Conservation (phyloP, 92 coral and sea anemone genomes). For the Scolanthus callimorphus region DNA sequence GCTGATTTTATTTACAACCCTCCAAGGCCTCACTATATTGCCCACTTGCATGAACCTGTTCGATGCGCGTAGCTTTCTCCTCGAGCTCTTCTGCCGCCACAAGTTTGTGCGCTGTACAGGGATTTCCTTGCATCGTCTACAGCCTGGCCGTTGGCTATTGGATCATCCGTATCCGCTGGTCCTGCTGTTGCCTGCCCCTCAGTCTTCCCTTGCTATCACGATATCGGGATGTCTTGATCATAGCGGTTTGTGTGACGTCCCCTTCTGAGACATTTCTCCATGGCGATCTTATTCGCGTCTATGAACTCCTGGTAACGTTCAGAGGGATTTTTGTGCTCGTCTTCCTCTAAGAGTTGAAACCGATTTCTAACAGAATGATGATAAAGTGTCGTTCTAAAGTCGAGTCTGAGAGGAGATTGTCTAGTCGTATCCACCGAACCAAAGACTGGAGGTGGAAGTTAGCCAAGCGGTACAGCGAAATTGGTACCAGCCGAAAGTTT, state of each 20-base stretch:
- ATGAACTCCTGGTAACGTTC: no score
- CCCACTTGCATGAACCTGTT: slow-evolving; percentile 4
- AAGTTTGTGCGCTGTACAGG: slow-evolving; percentile 1
- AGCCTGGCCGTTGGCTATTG: background rate
- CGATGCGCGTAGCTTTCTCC: background rate
- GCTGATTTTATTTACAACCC: slow-evolving; percentile 6
- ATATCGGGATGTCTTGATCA: slow-evolving; percentile 1
- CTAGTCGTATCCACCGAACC: no score
- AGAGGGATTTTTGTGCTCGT: no score
- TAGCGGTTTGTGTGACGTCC: background rate
- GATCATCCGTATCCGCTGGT: background rate
- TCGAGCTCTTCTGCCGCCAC: slow-evolving; percentile 6
- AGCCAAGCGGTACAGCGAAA: no score
- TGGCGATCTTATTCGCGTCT: no score
- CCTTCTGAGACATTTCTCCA: no score
- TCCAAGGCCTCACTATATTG: slow-evolving; percentile 9
- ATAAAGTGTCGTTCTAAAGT: no score
- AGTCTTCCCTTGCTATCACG: slow-evolving; percentile 1
- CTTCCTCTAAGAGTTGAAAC: no score
- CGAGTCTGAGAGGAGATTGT: no score
- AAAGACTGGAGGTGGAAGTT: no score
- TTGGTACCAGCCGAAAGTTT: no score
- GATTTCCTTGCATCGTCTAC: slow-evolving; percentile 3
- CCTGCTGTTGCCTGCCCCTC: background rate
- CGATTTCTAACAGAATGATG: no score